Percentiles rank a stretch among this genome's conserved stretches.
Evolutionary conservation across 2,113 vertebrate genomes (phyloP).

Genomic region (Datnioides undecimradiatus): DNA sequence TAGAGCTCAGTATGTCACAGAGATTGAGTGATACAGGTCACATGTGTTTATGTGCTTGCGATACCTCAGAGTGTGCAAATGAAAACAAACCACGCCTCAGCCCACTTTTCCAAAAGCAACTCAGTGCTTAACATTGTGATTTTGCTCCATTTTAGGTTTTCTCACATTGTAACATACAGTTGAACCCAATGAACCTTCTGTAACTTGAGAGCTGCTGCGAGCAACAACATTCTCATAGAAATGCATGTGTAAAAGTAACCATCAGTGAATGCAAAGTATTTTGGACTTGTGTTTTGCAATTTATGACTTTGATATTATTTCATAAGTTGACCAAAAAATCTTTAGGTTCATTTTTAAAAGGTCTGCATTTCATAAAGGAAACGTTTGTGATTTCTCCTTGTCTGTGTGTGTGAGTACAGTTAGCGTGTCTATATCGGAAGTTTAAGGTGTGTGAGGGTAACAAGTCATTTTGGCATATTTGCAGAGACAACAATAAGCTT

Average conservation of each 20-base stretch:
- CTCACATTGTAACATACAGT: constrained; percentile 14
- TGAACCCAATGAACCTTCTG: constrained; percentile 46
- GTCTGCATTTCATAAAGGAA: no score
- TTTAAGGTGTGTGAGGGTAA: no score
- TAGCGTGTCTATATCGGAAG: no score
- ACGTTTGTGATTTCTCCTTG: no score
- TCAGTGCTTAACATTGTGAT: constrained; percentile 9
- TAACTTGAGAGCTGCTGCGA: constrained; percentile 2
- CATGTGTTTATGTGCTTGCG: constrained; percentile 51
- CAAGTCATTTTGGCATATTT: not conserved
- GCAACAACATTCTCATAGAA: not conserved
- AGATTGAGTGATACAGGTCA: constrained; percentile 58
- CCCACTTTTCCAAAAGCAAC: constrained; percentile 29
- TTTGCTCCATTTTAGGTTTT: constrained; percentile 45
- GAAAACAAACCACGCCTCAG: constrained; percentile 54
- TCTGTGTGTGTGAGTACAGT: no score
- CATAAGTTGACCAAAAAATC: no score
- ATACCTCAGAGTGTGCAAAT: constrained; percentile 50
- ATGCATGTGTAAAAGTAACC: not conserved
- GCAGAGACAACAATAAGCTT: not conserved
- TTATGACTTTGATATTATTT: no score
- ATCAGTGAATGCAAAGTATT: not conserved
- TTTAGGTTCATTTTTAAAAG: no score
- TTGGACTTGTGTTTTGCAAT: no score
- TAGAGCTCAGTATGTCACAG: constrained; percentile 54